Evolutionary conservation across 2,113 vertebrate genomes (phyloP), one percentile per base, ranked within the genome.

Genomic region (Sinosuthora webbiana): DNA sequence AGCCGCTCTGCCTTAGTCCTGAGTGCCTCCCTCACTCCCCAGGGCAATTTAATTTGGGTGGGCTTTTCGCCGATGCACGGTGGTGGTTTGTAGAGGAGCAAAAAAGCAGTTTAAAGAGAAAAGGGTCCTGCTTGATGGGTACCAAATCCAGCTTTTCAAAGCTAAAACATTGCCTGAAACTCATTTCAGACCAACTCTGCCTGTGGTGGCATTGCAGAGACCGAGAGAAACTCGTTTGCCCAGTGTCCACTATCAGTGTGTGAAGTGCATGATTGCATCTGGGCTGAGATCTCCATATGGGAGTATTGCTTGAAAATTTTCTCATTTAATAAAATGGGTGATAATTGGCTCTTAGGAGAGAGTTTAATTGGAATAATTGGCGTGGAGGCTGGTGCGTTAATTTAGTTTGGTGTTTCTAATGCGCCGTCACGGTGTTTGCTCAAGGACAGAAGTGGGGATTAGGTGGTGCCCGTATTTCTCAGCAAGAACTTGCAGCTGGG

Each of bases 361-460:
- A 64, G 22, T 56, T 95, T 75, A 95, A 89, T 87, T 94, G 87
- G 87, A 75, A 68, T 95, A 94, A 94, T 85, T 87, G 87, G 69
- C 67, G 9, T 6, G 69, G 64, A 25, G 37, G 3, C 57, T 33
- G 4, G 31, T 9, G 53, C 14, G 53, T 68, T 96, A 39, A 73
- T 95, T 92, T 8, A 21, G 81, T 41, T 74, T 64, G 71, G 73
- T 82, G n/a, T 89, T 95, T 89, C 33, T 65, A 18, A 91, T 62
- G 83, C 77, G 1, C 76, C 35, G 94, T 60, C 91, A 84, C 15
- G 11, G n/a, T 52, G 81, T 82, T 92, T 95, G 73, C n/a, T 81
- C 80, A 27, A 53, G 91, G 87, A 20, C 30, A 80, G 85, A 13
- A 75, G 33, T 14, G 65, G 28, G 83, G 35, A 25, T 87, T 44